Conservation (phyloP, 1,140 invertebrate species). For the Drosophila eugracilis region DNA sequence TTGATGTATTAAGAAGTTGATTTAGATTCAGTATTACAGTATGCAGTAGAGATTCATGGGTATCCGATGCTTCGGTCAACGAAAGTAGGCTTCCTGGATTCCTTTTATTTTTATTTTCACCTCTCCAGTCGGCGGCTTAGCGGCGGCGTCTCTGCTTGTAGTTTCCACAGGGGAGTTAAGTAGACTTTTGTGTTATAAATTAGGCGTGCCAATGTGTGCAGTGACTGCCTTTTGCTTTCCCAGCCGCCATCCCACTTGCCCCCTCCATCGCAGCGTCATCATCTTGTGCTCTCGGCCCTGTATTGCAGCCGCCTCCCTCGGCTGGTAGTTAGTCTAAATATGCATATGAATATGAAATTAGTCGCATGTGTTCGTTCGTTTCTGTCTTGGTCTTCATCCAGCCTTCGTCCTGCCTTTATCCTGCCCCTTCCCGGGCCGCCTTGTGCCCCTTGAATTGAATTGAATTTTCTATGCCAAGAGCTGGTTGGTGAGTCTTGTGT, state of each 20-base stretch:
- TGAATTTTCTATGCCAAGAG: conserved; percentile 70
- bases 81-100: not conserved
- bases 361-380: conserved; percentile 66
- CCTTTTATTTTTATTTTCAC: conserved; percentile 9
- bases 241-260: not conserved
- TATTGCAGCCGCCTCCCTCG: conserved; percentile 19
- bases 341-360: conserved; percentile 81
- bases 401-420: not conserved
- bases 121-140: conserved; percentile 56
- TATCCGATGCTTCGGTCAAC: conserved; percentile 2
- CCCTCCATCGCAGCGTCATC: not conserved
- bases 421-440: not conserved
- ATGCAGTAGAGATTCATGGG: not conserved
- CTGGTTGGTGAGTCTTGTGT: conserved; percentile 26
- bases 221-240: conserved; percentile 53
- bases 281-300: conserved; percentile 10
- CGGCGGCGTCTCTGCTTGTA: conserved; percentile 26
- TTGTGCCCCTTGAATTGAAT: conserved; percentile 61
- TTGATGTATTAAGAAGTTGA: too few relatives aligned
- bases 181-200: conserved; percentile 80
- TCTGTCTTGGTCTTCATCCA: conserved; percentile 18
- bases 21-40: too few relatives aligned
- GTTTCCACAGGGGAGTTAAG: conserved; percentile 68
- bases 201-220: conserved; percentile 71
- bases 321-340: conserved; percentile 74